Evolutionary conservation across 2,888 invertebrate genomes (phyloP), one percentile per base, ranked within the genome.

Genomic region (Tryphoninae sp.): DNA sequence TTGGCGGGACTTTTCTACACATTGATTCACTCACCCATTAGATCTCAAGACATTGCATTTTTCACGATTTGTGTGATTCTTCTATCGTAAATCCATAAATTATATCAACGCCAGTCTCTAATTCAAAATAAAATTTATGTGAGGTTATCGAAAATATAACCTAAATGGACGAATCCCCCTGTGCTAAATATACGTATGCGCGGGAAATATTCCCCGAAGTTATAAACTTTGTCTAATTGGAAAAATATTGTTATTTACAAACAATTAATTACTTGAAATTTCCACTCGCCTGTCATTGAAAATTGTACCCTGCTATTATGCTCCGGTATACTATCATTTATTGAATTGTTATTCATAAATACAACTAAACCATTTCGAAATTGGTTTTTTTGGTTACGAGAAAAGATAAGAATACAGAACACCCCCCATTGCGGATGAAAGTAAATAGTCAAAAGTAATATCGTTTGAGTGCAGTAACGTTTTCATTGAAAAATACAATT

Each of bases 41-140:
- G 0, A 19, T 8, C 55, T 23, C 59, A 45, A 58, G 22, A 51
- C 16, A 45, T 49, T 13, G 26, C 19, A 16, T 19, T 23, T 45
- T 13, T 51, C 13, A 45, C n/a, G 42, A 55, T 72, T n/a, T 64
- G 33, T 13, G 45, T 11, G 3, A 40, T 53, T 58, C 64, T 64
- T 82, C 73, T 75, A 81, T 68, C 77, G 67, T 51, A 78, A 59
- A 74, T 83, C 13, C 45, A 72, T 59, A 83, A 80, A 73, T 80
- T 82, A 59, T 64, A 78, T 62, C 81, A 84, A 88, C 88, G 89
- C 88, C 89, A 89, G 88, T 89, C 89, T 87, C 86, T 19, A 88
- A 73, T 88, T 88, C 87, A 87, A 90, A 90, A 91, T 91, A 86
- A 88, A 91, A 91, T 89, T 91, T 87, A 88, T 90, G 91, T 91